Evolutionary conservation across 2,113 vertebrate species (phyloP).

Genomic region (Chaetops frenatus): DNA sequence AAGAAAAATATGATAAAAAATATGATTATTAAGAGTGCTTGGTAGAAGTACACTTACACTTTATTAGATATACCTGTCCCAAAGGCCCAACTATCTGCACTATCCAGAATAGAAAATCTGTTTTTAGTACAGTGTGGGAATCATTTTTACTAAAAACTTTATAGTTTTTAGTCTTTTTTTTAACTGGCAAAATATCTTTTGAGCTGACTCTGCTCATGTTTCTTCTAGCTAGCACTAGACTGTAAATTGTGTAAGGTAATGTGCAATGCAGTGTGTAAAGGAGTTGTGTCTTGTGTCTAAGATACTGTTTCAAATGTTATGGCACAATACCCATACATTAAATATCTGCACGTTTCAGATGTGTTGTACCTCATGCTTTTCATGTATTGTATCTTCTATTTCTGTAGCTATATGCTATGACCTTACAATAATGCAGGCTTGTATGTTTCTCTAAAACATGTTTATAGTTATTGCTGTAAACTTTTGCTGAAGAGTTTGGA

Average conservation of each 20-base stretch:
- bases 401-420: neutral
- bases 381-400: neutral
- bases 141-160: neutral
- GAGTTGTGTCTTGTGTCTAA: neutral
- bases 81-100: neutral
- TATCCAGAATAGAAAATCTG: neutral
- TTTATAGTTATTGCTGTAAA: neutral
- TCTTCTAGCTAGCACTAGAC: neutral
- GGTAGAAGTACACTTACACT: neutral
- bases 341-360: neutral
- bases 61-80: neutral
- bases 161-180: neutral
- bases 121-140: neutral
- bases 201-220: neutral
- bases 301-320: neutral
- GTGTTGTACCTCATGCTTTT: neutral
- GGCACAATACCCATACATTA: neutral
- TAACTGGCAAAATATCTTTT: neutral
- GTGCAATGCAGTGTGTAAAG: neutral
- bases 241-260: neutral
- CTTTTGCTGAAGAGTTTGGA: neutral
- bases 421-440: neutral
- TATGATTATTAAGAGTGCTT: neutral
- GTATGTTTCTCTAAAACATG: neutral
- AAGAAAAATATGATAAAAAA: neutral